phyloP scores from a whole-genome alignment of 2,888 invertebrate species.

The Polia nebulosa region DNA sequence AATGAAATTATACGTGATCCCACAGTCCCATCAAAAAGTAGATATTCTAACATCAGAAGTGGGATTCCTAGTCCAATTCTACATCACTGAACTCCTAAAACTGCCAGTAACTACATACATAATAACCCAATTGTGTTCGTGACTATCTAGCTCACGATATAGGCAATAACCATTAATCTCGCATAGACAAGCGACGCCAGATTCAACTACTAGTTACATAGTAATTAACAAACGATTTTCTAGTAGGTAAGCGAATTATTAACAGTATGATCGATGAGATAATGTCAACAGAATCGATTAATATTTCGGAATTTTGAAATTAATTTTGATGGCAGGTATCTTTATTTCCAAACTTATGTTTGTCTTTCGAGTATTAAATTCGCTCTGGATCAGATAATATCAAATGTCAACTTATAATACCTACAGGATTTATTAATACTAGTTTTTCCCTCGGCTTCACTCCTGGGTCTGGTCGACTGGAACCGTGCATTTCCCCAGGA shows the following conservation, averaged over 20 bases:
- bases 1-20: too few relatives aligned
- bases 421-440: background rate
- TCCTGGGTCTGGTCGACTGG: background rate
- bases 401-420: background rate
- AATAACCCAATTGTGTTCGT: slow-evolving; percentile 14
- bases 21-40: too few relatives aligned
- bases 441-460: background rate
- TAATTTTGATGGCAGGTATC: background rate
- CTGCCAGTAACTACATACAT: background rate
- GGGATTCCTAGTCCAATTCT: background rate
- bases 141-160: background rate
- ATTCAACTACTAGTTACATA: slow-evolving; percentile 11
- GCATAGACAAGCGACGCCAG: slow-evolving; percentile 16
- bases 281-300: background rate
- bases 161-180: slow-evolving; percentile 25
- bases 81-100: background rate
- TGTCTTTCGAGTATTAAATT: background rate
- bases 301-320: background rate
- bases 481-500: background rate
- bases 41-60: too few relatives aligned
- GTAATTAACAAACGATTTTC: slow-evolving; percentile 17
- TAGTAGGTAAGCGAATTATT: slow-evolving; percentile 1
- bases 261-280: slow-evolving; percentile 10
- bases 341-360: background rate
- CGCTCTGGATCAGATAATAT: background rate